Conservation (phyloP, 92 coral and sea anemone genomes). For the Heteractis magnifica region DNA sequence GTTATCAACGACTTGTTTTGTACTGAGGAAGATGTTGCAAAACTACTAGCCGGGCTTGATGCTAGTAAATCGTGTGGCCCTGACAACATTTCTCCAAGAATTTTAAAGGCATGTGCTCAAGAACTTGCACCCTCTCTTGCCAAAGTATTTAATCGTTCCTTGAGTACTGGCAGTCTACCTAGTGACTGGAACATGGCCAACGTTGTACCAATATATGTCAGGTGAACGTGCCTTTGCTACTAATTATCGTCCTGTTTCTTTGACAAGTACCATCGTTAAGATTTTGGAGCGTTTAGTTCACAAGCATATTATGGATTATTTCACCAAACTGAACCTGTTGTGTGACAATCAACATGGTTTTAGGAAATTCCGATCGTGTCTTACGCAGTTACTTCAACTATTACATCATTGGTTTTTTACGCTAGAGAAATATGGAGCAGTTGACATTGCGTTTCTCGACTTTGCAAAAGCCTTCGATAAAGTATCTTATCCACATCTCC, state of each 20-base stretch:
- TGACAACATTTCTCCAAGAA: constrained; percentile 4
- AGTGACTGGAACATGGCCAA: constrained; percentile 43
- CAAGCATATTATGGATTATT: constrained; percentile 42
- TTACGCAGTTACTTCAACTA: constrained; percentile 36
- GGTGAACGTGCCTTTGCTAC: constrained; percentile 35
- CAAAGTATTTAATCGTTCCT: constrained; percentile 35
- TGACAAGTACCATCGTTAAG: constrained; percentile 49
- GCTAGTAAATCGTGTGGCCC: constrained; percentile 11
- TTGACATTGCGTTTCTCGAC: constrained; percentile 25
- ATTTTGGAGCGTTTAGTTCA: constrained; percentile 45
- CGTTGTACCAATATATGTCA: constrained; percentile 39
- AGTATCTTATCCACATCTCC: constrained; percentile 47
- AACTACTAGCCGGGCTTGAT: not conserved
- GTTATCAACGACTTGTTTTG: not conserved
- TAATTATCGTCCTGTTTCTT: constrained; percentile 43
- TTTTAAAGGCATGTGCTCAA: constrained; percentile 34
- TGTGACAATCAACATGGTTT: constrained; percentile 46
- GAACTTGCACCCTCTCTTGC: constrained; percentile 27
- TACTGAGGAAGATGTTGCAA: constrained; percentile 3
- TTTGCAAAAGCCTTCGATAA: constrained; percentile 50
- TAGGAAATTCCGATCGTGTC: constrained; percentile 32
- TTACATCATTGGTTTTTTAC: constrained; percentile 34
- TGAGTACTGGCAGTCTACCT: constrained; percentile 39
- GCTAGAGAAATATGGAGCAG: constrained; percentile 5
- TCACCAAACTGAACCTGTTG: constrained; percentile 19